Percentiles rank a stretch among this genome's conserved stretches.
Evolutionary conservation across 2,113 vertebrate genomes (phyloP).

Genomic region (Hemichromis elongatus): DNA sequence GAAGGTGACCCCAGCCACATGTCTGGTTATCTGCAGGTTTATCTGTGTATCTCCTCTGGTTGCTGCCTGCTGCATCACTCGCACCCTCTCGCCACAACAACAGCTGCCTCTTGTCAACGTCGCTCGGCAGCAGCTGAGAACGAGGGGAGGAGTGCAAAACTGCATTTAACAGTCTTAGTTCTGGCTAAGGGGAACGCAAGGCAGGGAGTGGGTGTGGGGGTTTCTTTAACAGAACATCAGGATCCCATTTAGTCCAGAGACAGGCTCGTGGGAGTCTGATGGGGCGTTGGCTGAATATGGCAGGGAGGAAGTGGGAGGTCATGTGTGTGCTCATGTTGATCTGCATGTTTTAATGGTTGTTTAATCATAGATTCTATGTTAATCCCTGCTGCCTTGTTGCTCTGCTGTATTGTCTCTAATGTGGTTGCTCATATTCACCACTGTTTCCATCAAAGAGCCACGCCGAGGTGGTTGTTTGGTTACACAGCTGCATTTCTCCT

Average conservation of each 20-base stretch:
- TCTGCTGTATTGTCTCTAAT: not conserved
- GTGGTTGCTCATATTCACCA: not conserved
- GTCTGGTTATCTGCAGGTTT: conserved; percentile 13
- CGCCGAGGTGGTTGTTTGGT: not conserved
- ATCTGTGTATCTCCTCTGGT: conserved; percentile 18
- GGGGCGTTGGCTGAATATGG: conserved; percentile 31
- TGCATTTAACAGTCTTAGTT: conserved; percentile 38
- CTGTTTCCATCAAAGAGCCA: not conserved
- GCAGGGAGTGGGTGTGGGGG: not conserved
- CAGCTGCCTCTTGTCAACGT: conserved; percentile 63
- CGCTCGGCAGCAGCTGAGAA: conserved; percentile 53
- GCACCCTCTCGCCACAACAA: conserved; percentile 32
- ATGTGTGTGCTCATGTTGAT: not conserved
- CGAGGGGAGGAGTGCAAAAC: conserved; percentile 36
- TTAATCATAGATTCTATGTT: conserved; percentile 3
- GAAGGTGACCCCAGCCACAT: not conserved
- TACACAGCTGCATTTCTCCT: not conserved
- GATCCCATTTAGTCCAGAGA: conserved; percentile 61
- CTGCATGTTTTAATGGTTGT: not conserved
- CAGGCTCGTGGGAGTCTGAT: conserved; percentile 40
- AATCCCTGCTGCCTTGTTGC: not conserved
- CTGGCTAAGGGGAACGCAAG: not conserved
- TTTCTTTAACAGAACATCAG: conserved; percentile 60
- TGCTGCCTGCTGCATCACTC: conserved; percentile 41
- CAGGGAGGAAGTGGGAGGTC: conserved; percentile 47